Conservation (phyloP, 2,797 vertebrate genomes). For the Scomberomorus guttatus region DNA sequence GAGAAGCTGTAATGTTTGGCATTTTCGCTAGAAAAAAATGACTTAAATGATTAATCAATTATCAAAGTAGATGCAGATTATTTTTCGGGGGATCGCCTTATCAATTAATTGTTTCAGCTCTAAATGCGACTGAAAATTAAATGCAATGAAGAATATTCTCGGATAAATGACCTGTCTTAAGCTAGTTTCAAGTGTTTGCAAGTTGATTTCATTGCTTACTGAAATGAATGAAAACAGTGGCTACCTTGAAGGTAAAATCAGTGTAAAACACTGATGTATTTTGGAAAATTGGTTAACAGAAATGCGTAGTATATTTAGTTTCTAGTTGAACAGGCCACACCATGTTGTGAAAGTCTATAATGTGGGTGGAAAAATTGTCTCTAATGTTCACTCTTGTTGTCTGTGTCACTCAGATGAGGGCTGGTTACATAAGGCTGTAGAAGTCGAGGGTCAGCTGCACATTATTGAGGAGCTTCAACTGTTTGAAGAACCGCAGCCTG, state of each 20-base stretch:
- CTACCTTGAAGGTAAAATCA: neutral
- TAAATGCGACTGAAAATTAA: too few species aligned
- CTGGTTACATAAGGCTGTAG: conserved; percentile 95
- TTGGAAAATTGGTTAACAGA: neutral
- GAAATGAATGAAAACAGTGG: neutral
- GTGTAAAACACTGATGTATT: neutral
- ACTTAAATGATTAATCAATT: too few species aligned
- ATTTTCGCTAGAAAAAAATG: too few species aligned
- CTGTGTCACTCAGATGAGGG: conserved; percentile 87
- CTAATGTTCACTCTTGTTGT: conserved; percentile 12
- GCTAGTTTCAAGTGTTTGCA: too few species aligned
- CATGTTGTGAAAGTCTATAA: neutral
- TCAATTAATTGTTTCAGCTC: too few species aligned
- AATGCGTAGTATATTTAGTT: neutral
- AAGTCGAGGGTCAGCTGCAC: conserved; percentile 88
- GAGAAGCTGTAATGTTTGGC: too few species aligned
- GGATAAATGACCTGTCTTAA: too few species aligned
- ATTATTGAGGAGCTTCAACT: conserved; percentile 95
- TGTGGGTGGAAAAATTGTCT: neutral
- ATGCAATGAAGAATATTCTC: too few species aligned
- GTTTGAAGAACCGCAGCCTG: conserved; percentile 87
- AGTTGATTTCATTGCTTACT: neutral
- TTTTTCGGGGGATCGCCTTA: too few species aligned
- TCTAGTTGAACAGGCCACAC: neutral
- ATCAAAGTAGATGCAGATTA: too few species aligned